phyloP scores from a whole-genome alignment of 2,113 vertebrate genomes.

The Leptodactylus fuscus region DNA sequence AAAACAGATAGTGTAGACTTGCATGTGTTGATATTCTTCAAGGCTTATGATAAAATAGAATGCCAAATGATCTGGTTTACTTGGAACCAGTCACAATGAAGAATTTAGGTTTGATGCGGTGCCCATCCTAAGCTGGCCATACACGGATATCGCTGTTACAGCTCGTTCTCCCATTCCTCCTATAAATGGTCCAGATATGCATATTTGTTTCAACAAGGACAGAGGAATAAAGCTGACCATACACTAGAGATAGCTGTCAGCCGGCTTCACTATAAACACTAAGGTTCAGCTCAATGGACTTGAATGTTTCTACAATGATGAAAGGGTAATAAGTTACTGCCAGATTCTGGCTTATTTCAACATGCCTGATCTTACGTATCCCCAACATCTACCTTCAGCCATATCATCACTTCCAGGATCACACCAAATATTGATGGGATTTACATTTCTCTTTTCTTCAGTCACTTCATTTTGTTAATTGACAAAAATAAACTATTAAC shows the following conservation, averaged over 20 bases:
- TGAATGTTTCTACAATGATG: too few species aligned
- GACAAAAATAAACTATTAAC: too few species aligned
- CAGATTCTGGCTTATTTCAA: too few species aligned
- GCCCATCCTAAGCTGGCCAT: background rate
- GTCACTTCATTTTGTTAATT: too few species aligned
- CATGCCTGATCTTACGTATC: too few species aligned
- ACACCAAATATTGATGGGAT: too few species aligned
- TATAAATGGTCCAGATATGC: background rate
- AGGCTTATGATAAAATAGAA: conserved; percentile 15
- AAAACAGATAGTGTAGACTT: conserved; percentile 6
- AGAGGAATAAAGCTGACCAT: background rate
- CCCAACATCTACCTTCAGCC: too few species aligned
- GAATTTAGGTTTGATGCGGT: background rate
- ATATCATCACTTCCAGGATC: too few species aligned
- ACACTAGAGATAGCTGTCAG: background rate
- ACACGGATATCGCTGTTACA: background rate
- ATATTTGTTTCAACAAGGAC: background rate
- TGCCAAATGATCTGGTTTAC: conserved; percentile 16
- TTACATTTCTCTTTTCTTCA: too few species aligned
- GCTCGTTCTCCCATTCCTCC: background rate
- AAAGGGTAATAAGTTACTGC: too few species aligned
- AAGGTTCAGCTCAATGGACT: too few species aligned
- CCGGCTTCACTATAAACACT: background rate
- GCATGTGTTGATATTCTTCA: conserved; percentile 22
- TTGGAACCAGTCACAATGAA: background rate